phyloP scores from a whole-genome alignment of 2,888 invertebrate species.

The Eupithecia dodoneata region DNA sequence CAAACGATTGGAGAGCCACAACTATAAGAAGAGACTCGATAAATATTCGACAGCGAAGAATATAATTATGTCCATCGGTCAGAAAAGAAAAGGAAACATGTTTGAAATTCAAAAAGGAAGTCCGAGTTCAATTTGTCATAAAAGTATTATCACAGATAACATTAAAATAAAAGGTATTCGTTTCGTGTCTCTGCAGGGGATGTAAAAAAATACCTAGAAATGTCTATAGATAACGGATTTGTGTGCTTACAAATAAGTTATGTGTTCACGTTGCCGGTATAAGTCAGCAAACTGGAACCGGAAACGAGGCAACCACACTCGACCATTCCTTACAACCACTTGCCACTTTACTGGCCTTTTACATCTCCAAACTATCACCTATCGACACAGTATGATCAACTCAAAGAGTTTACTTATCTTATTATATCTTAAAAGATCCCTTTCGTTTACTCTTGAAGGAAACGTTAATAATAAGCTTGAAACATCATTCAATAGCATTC shows the following conservation, averaged over 20 bases:
- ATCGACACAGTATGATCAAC: constrained; percentile 17
- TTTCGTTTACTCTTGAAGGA: neutral
- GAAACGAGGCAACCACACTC: neutral
- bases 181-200: constrained; percentile 58
- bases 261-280: constrained; percentile 45
- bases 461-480: neutral
- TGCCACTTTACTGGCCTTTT: constrained; percentile 26
- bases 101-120: constrained; percentile 46
- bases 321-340: constrained; percentile 15
- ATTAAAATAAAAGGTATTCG: constrained; percentile 74
- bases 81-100: constrained; percentile 40
- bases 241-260: constrained; percentile 48
- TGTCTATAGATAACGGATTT: constrained; percentile 44
- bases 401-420: constrained; percentile 10
- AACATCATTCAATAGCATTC: neutral
- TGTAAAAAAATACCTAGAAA: constrained; percentile 53
- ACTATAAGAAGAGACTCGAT: constrained; percentile 46
- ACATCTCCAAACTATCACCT: constrained; percentile 22
- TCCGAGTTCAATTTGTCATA: constrained; percentile 64
- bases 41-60: constrained; percentile 49
- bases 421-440: neutral
- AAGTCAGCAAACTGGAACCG: constrained; percentile 38
- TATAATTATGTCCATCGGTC: constrained; percentile 41
- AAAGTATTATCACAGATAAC: constrained; percentile 81
- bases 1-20: constrained; percentile 39